These are phyloP conservation scores for Cotesia typhae DNA, from an alignment of 1,140 invertebrate genomes.

Conservation along the genomic window DNA sequence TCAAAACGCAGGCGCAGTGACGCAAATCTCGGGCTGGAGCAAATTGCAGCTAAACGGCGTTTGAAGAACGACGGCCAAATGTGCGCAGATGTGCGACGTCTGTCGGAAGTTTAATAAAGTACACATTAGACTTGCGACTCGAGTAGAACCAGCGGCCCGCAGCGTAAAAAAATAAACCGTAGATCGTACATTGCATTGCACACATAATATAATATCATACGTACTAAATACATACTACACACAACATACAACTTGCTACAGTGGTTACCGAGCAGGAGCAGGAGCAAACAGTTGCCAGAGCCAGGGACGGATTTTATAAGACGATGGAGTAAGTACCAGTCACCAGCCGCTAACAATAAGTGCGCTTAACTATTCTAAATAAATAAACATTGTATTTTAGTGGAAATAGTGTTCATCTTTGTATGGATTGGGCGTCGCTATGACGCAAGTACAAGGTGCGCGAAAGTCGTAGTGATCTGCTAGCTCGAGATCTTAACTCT, in stretches of 20 bases:
- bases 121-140: neutral
- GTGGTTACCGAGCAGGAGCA: too few relatives aligned
- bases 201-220: too few relatives aligned
- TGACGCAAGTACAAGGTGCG: slow-evolving; percentile 41
- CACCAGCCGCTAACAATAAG: too few relatives aligned
- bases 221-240: too few relatives aligned
- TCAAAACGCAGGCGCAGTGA: too few relatives aligned
- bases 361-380: neutral
- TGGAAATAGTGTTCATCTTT: slow-evolving; percentile 13
- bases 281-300: too few relatives aligned
- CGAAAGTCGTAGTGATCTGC: slow-evolving; percentile 42
- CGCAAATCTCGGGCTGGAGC: too few relatives aligned
- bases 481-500: slow-evolving; percentile 20
- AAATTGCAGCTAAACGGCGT: too few relatives aligned
- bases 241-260: too few relatives aligned
- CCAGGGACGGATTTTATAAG: too few relatives aligned
- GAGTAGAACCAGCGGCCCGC: neutral
- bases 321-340: neutral
- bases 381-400: neutral
- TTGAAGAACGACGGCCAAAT: slow-evolving; percentile 27
- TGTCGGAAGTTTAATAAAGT: slow-evolving; percentile 35
- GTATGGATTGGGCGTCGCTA: slow-evolving; percentile 32
- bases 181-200: too few relatives aligned
- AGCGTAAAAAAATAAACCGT: too few relatives aligned
- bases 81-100: slow-evolving; percentile 42